Conservation (phyloP, 53 echinoderm and acorn worm species). For the Temnopleurus reevesii region DNA sequence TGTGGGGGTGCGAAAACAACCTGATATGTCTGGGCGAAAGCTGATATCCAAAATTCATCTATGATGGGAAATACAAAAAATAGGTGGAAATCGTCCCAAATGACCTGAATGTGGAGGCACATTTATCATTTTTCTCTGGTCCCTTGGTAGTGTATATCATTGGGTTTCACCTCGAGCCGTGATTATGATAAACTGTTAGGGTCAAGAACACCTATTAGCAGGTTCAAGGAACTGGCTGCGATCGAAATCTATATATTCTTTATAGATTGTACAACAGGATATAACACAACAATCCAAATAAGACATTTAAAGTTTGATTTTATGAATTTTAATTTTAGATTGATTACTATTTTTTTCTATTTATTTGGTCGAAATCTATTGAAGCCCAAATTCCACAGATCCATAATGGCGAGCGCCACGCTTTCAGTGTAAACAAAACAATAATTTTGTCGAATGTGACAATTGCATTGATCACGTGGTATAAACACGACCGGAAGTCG, state of each 20-base stretch:
- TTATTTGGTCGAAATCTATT: too few species aligned
- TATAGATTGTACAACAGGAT: too few species aligned
- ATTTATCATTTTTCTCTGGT: constrained; percentile 9
- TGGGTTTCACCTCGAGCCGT: neutral
- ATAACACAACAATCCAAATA: too few species aligned
- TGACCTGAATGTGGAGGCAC: neutral
- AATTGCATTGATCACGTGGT: too few species aligned
- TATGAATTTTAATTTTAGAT: too few species aligned
- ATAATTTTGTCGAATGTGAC: too few species aligned
- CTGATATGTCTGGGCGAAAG: neutral
- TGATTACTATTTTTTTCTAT: too few species aligned
- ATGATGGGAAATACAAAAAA: neutral
- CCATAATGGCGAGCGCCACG: too few species aligned
- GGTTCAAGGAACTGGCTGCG: neutral
- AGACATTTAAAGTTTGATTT: too few species aligned
- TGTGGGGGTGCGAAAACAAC: neutral
- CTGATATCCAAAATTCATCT: neutral
- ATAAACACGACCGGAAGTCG: too few species aligned
- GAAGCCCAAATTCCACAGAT: too few species aligned
- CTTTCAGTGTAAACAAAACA: too few species aligned
- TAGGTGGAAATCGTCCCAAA: neutral
- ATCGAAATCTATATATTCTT: neutral
- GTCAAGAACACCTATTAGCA: constrained; percentile 11
- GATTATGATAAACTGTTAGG: constrained; percentile 20
- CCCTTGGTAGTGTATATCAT: neutral